Evolutionary conservation across 2,888 invertebrate genomes (phyloP), one percentile per base, ranked within the genome.

Genomic region (Acanthoscelides obtectus): DNA sequence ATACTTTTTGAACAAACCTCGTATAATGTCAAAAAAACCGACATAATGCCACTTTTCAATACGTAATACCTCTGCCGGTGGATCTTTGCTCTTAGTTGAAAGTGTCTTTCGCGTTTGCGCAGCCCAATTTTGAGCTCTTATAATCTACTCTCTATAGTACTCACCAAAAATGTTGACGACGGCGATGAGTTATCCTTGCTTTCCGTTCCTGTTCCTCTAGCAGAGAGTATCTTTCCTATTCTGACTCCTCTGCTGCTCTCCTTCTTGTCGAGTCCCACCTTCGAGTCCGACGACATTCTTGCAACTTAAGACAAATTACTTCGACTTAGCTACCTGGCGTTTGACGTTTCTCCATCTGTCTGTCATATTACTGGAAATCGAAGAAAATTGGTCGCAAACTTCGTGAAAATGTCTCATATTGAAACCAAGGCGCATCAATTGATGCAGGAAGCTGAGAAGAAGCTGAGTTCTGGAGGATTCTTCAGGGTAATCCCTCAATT

Each of bases 351-450:
- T 21, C 21, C 66, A n/a, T 20, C 21, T 66, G 22, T 21, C 22
- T 21, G 66, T 66, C 21, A 66, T 22, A 22, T 66, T 66, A 21
- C 66, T 22, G 45, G 45, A 45, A 45, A 45, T 12, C 45, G 45
- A 45, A 45, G 45, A 12, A 45, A 45, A 45, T 45, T 45, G 17
- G 45, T 12, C 45, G 45, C 45, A 66, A 21, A 8, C 22, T 22
- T 22, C 22, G 21, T 2, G 21, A 72, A 72, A 73, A 96, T 96
- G 95, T 92, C 91, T 83, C 94, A 95, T 85, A 94, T 93, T 86
- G 97, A 97, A 86, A 93, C 95, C 83, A 97, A 96, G 87, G 97
- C 95, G 67, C 88, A 92, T 85, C 94, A 95, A 86, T 88, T 97
- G 77, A 91, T 97, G 86, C 72, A 79, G 19, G 96, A 98, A 86